Evolutionary conservation across 2,113 vertebrate species (phyloP), one percentile per base, ranked within the genome.

Genomic region (Chaetorhynchus papuensis): DNA sequence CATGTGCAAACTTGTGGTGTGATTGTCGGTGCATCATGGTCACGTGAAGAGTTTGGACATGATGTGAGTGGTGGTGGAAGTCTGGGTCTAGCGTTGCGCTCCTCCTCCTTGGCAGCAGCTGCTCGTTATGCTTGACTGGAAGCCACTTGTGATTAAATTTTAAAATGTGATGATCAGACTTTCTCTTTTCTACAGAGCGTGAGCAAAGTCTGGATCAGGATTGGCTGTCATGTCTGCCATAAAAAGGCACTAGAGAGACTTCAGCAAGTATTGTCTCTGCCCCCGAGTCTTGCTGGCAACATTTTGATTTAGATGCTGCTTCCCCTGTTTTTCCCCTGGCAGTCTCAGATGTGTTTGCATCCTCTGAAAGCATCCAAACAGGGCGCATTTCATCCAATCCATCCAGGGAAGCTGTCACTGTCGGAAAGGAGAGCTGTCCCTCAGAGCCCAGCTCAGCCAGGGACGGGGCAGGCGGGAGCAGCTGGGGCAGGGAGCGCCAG

Each of bases 151-250:
- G 95, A 93, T 96, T 95, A 94, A 92, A 97, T 97, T 98, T 97
- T 97, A 95, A 97, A 97, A 97, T 97, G 97, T 98, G 98, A 98
- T 98, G 98, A 98, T 98, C 98, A 98, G 98, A 98, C 97, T 98
- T 98, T 98, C 98, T 98, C 98, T 98, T 98, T 98, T 98, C 98
- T 98, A 97, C 98, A 98, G 98, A 98, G 97, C 96, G 96, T 98
- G 98, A 98, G 98, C 98, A 98, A 98, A 98, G 98, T 98, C 98
- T 98, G 98, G 97, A 98, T 98, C 98, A 98, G 98, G 98, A 98
- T 98, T 98, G 98, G 98, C 98, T 98, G 98, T 98, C 98, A 98
- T 98, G 98, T 98, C 98, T 98, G 98, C 98, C 98, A 97, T 50
- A 98, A 98, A 98, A 98, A 97, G 97, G 97, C 98, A 98, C 96